phyloP scores from a whole-genome alignment of 2,797 vertebrate genomes.

The Vultur gryphus region DNA sequence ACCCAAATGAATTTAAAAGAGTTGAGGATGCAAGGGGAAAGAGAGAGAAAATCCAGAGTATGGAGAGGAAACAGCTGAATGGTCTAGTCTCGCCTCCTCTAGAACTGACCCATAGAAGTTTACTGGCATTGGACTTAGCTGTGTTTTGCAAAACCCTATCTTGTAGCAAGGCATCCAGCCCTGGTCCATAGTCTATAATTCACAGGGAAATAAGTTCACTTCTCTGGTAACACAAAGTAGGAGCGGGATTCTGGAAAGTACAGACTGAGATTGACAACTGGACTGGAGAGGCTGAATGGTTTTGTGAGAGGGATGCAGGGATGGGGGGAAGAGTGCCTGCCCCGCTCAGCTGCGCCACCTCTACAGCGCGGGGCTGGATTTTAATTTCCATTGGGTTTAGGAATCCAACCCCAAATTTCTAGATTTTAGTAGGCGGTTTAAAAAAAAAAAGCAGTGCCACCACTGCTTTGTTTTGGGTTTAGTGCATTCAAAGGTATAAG shows the following conservation, averaged over 20 bases:
- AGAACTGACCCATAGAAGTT: neutral
- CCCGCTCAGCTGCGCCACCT: fast-evolving
- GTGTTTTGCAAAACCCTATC: neutral
- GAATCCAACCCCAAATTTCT: neutral
- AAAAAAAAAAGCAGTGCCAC: neutral
- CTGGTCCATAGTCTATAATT: neutral
- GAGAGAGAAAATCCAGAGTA: neutral
- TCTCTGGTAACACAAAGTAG: neutral
- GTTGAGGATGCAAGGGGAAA: neutral
- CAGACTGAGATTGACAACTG: neutral
- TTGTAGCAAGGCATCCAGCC: neutral
- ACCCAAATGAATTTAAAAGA: neutral
- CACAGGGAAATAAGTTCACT: neutral
- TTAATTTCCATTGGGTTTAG: neutral
- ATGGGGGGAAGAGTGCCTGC: neutral
- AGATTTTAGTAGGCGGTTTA: neutral
- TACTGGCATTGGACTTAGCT: neutral
- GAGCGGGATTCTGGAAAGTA: neutral
- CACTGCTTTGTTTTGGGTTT: neutral
- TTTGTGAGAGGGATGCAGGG: neutral
- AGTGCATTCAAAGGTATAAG: neutral
- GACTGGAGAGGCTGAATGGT: neutral
- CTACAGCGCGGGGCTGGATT: neutral
- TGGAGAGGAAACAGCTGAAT: neutral
- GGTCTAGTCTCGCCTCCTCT: neutral